Conservation (phyloP, 2,888 invertebrate genomes). For the Linyphia triangularis region DNA sequence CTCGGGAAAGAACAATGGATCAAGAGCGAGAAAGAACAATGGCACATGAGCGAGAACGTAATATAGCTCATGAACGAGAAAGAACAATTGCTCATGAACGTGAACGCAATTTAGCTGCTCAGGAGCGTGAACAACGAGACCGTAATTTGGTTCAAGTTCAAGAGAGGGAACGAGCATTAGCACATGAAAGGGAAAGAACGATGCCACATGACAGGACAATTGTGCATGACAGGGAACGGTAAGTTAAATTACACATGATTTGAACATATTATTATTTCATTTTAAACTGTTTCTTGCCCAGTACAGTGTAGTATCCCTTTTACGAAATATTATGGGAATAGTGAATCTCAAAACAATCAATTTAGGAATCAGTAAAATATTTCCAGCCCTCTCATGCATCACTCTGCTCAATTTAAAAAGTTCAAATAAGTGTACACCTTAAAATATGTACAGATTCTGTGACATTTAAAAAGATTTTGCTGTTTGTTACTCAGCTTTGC, state of each 20-base stretch:
- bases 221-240: conserved; percentile 19
- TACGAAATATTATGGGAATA: too few relatives aligned
- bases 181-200: conserved; percentile 7
- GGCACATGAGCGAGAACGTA: conserved; percentile 25
- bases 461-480: too few relatives aligned
- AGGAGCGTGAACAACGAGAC: conserved; percentile 8
- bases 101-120: neutral
- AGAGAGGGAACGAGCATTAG: neutral
- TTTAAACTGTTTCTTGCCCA: neutral
- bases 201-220: conserved; percentile 19
- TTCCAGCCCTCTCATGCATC: too few relatives aligned
- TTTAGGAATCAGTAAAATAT: too few relatives aligned
- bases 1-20: conserved; percentile 4
- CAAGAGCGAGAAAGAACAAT: conserved; percentile 17
- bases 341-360: too few relatives aligned
- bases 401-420: too few relatives aligned
- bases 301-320: too few relatives aligned
- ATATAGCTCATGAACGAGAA: neutral
- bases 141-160: neutral
- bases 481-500: too few relatives aligned
- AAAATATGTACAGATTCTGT: too few relatives aligned
- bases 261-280: neutral
- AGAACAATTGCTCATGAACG: conserved; percentile 9
- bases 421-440: too few relatives aligned
- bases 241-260: neutral